phyloP scores from a whole-genome alignment of 2,797 vertebrate species.

The Tokudaia tokunoshimensis region DNA sequence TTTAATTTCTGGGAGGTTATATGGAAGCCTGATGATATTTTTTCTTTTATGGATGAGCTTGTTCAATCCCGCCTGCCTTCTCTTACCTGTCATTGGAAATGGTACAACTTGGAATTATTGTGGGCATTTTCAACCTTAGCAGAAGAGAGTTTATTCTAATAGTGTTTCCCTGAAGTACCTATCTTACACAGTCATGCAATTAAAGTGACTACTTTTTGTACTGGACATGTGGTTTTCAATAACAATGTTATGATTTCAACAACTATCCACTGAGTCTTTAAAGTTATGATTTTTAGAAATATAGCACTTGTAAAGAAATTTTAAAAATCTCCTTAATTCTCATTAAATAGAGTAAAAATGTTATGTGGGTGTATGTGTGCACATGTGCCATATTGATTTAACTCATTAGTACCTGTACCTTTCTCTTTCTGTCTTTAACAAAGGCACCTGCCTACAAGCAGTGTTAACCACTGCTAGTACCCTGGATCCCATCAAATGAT shows the following conservation, averaged over 20 bases:
- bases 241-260: constrained; percentile 66
- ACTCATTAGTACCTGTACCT: not conserved
- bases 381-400: not conserved
- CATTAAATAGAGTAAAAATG: not conserved
- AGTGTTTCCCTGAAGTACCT: not conserved
- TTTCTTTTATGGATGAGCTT: constrained; percentile 58
- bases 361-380: not conserved
- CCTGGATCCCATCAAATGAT: not conserved
- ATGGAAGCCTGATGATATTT: constrained; percentile 3
- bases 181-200: constrained; percentile 11
- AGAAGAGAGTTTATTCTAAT: constrained; percentile 28
- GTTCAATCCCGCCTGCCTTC: constrained; percentile 73
- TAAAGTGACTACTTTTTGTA: constrained; percentile 36
- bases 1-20: constrained; percentile 65
- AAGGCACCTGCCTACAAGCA: not conserved
- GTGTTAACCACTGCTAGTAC: not conserved
- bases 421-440: not conserved
- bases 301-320: not conserved
- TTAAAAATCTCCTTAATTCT: not conserved
- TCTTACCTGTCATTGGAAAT: constrained; percentile 78
- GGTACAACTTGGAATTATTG: constrained; percentile 65
- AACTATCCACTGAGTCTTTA: not conserved
- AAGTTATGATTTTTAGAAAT: not conserved
- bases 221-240: constrained; percentile 57
- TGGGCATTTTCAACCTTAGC: constrained; percentile 62